Conservation (phyloP, 30 jellyfish, hydroid and myxozoan genomes). For the Aurelia aurita complex sp. Pacific region DNA sequence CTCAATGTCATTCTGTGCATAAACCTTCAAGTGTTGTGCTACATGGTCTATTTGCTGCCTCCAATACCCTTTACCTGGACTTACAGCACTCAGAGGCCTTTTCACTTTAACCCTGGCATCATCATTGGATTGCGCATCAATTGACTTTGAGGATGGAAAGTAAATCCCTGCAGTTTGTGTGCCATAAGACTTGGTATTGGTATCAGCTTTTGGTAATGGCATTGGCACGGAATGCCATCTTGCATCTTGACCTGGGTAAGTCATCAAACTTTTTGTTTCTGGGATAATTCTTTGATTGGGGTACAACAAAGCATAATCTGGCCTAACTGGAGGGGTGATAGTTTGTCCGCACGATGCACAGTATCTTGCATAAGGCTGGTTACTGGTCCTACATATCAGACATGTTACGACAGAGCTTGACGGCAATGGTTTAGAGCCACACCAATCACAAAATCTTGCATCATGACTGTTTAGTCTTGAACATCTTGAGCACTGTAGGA, state of each 20-base stretch:
- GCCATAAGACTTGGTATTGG: constrained; percentile 41
- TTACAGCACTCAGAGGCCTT: constrained; percentile 58
- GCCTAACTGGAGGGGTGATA: constrained; percentile 82
- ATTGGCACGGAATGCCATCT: constrained; percentile 49
- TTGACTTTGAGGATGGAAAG: constrained; percentile 59
- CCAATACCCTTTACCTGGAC: constrained; percentile 99
- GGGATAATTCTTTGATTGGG: constrained; percentile 33
- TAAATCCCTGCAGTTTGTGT: constrained; percentile 66
- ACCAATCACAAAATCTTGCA: constrained; percentile 99
- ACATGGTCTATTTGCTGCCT: constrained; percentile 92
- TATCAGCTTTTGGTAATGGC: constrained; percentile 45
- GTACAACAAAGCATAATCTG: constrained; percentile 40
- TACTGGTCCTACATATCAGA: constrained; percentile 61
- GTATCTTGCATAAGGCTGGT: constrained; percentile 66
- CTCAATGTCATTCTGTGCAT: constrained; percentile 82
- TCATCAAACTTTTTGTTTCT: not conserved
- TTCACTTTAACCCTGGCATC: constrained; percentile 17
- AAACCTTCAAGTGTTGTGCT: constrained; percentile 86
- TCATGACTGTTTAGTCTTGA: constrained; percentile 84
- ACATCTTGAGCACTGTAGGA: constrained; percentile 85
- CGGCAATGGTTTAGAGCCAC: constrained; percentile 87
- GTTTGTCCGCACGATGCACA: constrained; percentile 86
- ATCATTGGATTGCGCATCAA: constrained; percentile 52
- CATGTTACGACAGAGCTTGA: constrained; percentile 72
- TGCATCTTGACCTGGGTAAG: constrained; percentile 47